These are phyloP conservation scores for Sycophila texana DNA, from an alignment of 2,888 invertebrate genomes.

Conservation along the genomic window DNA sequence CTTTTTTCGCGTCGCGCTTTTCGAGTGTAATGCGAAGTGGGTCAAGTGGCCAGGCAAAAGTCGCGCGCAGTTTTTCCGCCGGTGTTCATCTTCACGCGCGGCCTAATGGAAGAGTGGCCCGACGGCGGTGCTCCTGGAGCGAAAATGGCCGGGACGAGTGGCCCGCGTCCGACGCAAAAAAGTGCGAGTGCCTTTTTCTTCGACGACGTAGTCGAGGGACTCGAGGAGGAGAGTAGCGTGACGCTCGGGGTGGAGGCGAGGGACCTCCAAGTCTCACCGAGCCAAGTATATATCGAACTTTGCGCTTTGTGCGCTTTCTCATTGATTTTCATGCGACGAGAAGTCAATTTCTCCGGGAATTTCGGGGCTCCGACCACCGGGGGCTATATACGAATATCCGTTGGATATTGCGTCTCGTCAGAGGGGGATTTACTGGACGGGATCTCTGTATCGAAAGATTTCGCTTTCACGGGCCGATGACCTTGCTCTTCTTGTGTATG, in stretches of 20 bases:
- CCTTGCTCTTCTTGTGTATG: neutral
- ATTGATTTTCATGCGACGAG: slow-evolving; percentile 5
- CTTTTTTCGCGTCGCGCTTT: neutral
- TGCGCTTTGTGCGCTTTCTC: neutral
- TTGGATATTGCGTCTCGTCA: neutral
- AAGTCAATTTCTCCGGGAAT: neutral
- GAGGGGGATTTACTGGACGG: neutral
- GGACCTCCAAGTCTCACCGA: neutral
- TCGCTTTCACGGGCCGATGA: neutral
- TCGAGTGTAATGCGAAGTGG: neutral
- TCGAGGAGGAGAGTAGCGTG: neutral
- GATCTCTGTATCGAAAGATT: neutral
- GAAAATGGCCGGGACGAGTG: neutral
- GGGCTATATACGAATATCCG: too few species aligned
- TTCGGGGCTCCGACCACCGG: neutral
- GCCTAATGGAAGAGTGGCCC: neutral
- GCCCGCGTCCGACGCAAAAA: neutral
- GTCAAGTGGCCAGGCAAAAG: slow-evolving; percentile 10
- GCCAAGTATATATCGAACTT: neutral
- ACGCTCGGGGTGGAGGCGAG: neutral
- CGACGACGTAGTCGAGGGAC: neutral
- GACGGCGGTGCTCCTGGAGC: neutral
- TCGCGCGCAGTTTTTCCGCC: neutral
- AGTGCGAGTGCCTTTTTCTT: neutral
- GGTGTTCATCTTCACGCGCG: neutral